These are phyloP conservation scores for Meloidogyne hapla DNA, from an alignment of 1,140 invertebrate genomes.

Conservation along the genomic window DNA sequence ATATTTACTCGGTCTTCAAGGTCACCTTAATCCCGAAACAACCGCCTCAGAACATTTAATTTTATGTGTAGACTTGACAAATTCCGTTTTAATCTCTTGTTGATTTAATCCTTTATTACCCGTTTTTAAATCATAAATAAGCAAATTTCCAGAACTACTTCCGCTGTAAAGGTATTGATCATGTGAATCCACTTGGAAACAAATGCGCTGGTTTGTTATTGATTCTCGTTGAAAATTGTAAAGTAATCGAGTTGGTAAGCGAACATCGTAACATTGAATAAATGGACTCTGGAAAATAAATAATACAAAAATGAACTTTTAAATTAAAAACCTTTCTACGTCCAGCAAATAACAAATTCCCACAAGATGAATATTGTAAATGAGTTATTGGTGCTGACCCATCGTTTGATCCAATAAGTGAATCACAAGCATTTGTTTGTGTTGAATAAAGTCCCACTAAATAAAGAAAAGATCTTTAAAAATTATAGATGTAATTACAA, in stretches of 20 bases:
- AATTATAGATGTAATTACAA: constrained; percentile 27
- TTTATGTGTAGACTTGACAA: constrained; percentile 15
- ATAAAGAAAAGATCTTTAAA: background rate
- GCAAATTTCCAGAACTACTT: constrained; percentile 25
- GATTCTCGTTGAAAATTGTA: constrained; percentile 23
- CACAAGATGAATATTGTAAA: constrained; percentile 45
- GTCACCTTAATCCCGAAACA: constrained; percentile 33
- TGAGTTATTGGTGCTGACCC: constrained; percentile 30
- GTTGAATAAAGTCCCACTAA: constrained; percentile 45
- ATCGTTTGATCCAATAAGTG: constrained; percentile 32
- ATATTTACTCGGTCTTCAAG: too few species aligned
- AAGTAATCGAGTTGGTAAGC: constrained; percentile 27
- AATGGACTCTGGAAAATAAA: constrained; percentile 17
- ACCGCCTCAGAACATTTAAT: constrained; percentile 21
- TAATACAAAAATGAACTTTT: constrained; percentile 5
- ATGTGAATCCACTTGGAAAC: constrained; percentile 30
- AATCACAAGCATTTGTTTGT: constrained; percentile 40
- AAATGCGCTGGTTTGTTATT: constrained; percentile 35
- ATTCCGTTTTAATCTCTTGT: background rate
- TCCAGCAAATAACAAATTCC: constrained; percentile 38
- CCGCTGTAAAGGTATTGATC: constrained; percentile 36
- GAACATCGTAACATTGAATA: constrained; percentile 36
- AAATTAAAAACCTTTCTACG: constrained; percentile 32
- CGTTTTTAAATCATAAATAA: constrained; percentile 34
- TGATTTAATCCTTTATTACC: constrained; percentile 4